A percentile compares a stretch with the other conserved stretches of the same genome.
phyloP scores from a whole-genome alignment of 1,140 invertebrate genomes.

The Anagrus nilaparvatae region DNA sequence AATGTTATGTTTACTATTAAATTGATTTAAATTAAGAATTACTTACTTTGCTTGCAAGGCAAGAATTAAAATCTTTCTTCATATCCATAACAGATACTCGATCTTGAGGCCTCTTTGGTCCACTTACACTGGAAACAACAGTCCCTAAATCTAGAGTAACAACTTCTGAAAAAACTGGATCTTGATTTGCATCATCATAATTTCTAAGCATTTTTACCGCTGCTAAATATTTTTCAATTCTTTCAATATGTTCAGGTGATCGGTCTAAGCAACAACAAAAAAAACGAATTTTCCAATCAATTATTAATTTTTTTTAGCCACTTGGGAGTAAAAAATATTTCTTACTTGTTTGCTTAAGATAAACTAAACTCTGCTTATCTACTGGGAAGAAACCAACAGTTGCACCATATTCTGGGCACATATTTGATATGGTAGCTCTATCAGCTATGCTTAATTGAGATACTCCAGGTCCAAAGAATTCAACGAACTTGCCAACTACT shows the following conservation, averaged over 20 bases:
- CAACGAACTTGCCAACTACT: constrained; percentile 97
- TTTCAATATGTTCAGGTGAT: constrained; percentile 65
- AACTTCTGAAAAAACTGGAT: constrained; percentile 79
- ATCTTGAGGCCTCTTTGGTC: constrained; percentile 95
- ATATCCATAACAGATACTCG: constrained; percentile 82
- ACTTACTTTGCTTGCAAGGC: constrained; percentile 81
- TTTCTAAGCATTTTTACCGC: constrained; percentile 76
- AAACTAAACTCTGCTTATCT: constrained; percentile 74
- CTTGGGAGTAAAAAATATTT: constrained; percentile 7
- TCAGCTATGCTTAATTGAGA: constrained; percentile 86
- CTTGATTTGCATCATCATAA: constrained; percentile 65
- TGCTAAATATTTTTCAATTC: constrained; percentile 77
- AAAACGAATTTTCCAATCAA: neutral
- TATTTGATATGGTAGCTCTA: constrained; percentile 88
- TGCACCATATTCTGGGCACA: constrained; percentile 97
- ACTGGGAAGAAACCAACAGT: constrained; percentile 95
- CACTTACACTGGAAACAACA: constrained; percentile 89
- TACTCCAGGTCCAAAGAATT: constrained; percentile 95
- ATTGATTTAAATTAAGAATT: constrained; percentile 4
- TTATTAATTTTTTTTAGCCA: constrained; percentile 4
- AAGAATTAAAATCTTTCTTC: constrained; percentile 80
- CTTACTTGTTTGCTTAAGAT: constrained; percentile 83
- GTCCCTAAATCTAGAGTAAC: constrained; percentile 80
- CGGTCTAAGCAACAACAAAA: constrained; percentile 53
- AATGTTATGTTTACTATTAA: neutral